phyloP scores from a whole-genome alignment of 2,797 vertebrate genomes.

The Scyliorhinus canicula region DNA sequence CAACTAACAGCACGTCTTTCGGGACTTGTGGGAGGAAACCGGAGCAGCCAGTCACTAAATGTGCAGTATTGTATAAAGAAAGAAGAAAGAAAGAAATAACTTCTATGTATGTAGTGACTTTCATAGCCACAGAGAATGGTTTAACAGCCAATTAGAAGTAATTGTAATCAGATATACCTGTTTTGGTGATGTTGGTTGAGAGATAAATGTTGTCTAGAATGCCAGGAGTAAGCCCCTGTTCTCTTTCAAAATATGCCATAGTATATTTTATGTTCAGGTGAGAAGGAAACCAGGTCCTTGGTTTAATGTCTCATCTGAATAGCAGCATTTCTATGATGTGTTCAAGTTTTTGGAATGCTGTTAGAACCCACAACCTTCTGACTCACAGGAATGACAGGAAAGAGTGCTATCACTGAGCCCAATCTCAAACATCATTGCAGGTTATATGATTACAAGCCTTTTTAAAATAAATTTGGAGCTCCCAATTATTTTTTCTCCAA shows the following conservation, averaged over 20 bases:
- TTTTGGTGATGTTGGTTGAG: not conserved
- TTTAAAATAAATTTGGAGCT: too few relatives aligned
- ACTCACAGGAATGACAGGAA: not conserved
- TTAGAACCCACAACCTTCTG: not conserved
- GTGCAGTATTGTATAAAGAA: constrained; percentile 45
- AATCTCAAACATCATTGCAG: not conserved
- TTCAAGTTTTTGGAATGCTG: not conserved
- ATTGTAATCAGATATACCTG: not conserved
- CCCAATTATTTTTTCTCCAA: too few relatives aligned
- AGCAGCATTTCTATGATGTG: not conserved
- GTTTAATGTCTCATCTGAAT: not conserved
- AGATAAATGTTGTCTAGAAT: not conserved
- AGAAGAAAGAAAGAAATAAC: constrained; percentile 40
- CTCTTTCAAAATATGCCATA: not conserved
- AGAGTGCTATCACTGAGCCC: not conserved
- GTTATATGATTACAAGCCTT: not conserved
- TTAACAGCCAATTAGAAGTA: constrained; percentile 35
- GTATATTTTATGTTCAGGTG: not conserved
- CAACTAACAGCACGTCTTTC: too few relatives aligned
- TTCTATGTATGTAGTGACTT: not conserved
- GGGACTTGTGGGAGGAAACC: too few relatives aligned
- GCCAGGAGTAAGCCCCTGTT: not conserved
- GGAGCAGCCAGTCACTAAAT: too few relatives aligned
- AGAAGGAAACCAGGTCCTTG: not conserved
- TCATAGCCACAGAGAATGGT: not conserved